Percentiles rank a stretch among this genome's conserved stretches.
phyloP scores from a whole-genome alignment of 2,797 vertebrate genomes.

The Falco columbarius region DNA sequence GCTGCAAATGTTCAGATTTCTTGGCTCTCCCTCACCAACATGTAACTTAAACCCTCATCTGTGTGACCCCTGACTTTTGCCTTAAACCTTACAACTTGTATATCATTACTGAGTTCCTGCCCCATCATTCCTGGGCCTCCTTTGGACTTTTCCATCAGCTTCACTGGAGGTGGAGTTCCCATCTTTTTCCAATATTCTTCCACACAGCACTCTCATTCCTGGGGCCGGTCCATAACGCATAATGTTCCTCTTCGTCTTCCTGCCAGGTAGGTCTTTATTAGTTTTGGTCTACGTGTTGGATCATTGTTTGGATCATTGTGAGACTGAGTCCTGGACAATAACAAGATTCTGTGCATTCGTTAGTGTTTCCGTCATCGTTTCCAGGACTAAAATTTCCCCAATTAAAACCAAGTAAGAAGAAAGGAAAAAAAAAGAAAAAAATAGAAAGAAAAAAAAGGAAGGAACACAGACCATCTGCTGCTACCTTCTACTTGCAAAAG shows the following conservation, averaged over 20 bases:
- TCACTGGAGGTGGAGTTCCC: not conserved
- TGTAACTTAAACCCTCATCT: not conserved
- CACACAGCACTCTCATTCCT: not conserved
- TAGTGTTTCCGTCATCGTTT: not conserved
- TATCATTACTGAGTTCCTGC: constrained; percentile 16
- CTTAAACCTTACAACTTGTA: constrained; percentile 1
- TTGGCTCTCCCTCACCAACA: not conserved
- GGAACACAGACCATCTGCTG: not conserved
- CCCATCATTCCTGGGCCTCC: not conserved
- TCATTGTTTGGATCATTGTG: constrained; percentile 8
- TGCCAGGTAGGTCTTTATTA: constrained; percentile 65
- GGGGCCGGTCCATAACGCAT: not conserved
- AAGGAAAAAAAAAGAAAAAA: not conserved
- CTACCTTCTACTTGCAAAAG: not conserved
- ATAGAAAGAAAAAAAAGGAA: not conserved
- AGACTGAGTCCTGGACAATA: constrained; percentile 4
- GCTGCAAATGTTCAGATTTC: not conserved
- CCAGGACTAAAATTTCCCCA: not conserved
- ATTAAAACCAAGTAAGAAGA: not conserved
- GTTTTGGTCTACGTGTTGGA: not conserved
- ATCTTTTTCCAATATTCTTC: constrained; percentile 61
- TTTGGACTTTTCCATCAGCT: constrained; percentile 30
- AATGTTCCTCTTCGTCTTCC: not conserved
- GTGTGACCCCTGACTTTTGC: constrained; percentile 25
- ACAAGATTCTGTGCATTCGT: not conserved